Evolutionary conservation across 2,113 vertebrate genomes (phyloP).

Genomic region (Microcebus jonahi): DNA sequence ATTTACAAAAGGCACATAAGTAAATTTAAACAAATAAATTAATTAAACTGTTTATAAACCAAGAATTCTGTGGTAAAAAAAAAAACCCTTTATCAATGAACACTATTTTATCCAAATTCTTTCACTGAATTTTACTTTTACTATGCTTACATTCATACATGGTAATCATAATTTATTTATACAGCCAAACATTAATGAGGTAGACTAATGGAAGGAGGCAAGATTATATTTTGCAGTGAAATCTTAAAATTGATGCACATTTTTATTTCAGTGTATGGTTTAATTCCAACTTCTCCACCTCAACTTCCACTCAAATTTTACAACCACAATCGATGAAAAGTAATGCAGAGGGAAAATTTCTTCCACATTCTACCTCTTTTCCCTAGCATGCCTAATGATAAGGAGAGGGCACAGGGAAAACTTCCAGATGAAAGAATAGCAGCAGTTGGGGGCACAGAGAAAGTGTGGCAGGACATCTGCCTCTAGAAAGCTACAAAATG

Average conservation of each 20-base stretch:
- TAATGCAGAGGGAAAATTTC: neutral
- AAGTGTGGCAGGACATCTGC: neutral
- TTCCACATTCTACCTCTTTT: neutral
- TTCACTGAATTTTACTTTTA: neutral
- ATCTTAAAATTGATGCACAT: constrained; percentile 31
- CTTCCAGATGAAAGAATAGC: neutral
- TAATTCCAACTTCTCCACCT: neutral
- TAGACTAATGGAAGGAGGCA: neutral
- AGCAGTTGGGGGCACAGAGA: neutral
- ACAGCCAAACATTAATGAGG: neutral
- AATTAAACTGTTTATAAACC: neutral
- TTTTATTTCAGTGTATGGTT: constrained; percentile 7
- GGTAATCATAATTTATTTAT: neutral
- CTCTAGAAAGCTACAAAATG: neutral
- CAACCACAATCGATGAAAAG: neutral
- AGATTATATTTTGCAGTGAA: constrained; percentile 18
- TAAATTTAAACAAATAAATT: neutral
- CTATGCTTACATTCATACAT: neutral
- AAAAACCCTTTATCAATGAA: neutral
- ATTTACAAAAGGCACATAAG: neutral
- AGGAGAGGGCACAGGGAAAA: neutral
- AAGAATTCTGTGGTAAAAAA: neutral
- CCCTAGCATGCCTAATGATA: neutral
- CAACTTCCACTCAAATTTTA: neutral
- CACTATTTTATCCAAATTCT: neutral